These are phyloP conservation scores for Acleris emargana DNA, from an alignment of 2,888 invertebrate species.

Conservation along the genomic window DNA sequence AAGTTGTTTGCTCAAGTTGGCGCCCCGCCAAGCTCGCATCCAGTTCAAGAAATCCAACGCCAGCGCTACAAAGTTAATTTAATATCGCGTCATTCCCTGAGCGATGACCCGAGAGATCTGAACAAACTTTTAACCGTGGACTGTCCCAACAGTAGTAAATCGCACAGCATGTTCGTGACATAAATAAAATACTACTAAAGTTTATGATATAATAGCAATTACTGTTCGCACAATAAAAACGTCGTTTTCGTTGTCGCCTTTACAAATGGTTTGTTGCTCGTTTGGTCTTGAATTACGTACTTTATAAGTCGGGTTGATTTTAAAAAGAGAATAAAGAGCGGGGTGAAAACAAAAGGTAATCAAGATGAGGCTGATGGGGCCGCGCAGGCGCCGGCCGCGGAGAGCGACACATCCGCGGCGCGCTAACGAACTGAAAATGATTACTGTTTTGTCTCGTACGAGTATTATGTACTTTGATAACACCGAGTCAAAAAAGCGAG, in stretches of 20 bases:
- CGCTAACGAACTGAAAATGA: slow-evolving; percentile 28
- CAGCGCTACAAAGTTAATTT: slow-evolving; percentile 41
- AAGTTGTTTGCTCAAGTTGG: slow-evolving; percentile 37
- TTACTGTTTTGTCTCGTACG: background rate
- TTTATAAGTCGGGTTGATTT: slow-evolving; percentile 7
- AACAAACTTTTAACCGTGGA: slow-evolving; percentile 12
- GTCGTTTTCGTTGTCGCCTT: slow-evolving; percentile 7
- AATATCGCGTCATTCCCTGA: slow-evolving; percentile 40
- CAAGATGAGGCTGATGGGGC: slow-evolving; percentile 9
- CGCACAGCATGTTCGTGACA: background rate
- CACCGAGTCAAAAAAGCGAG: too few species aligned
- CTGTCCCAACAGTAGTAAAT: background rate
- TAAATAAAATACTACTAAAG: slow-evolving; percentile 3
- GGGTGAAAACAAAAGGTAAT: slow-evolving; percentile 19
- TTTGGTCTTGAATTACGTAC: slow-evolving; percentile 4
- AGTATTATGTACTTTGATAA: too few species aligned
- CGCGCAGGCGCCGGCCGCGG: background rate
- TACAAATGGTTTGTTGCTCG: slow-evolving; percentile 14
- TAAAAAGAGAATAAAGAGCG: slow-evolving; percentile 13
- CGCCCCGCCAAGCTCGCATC: slow-evolving; percentile 37
- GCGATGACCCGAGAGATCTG: slow-evolving; percentile 36
- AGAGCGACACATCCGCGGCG: background rate
- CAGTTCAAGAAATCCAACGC: slow-evolving; percentile 37
- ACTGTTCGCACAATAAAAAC: slow-evolving; percentile 9
- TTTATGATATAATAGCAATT: background rate